Base-by-base conservation (phyloP, 1,140 invertebrate species). In the Colletes gigas region DNA sequence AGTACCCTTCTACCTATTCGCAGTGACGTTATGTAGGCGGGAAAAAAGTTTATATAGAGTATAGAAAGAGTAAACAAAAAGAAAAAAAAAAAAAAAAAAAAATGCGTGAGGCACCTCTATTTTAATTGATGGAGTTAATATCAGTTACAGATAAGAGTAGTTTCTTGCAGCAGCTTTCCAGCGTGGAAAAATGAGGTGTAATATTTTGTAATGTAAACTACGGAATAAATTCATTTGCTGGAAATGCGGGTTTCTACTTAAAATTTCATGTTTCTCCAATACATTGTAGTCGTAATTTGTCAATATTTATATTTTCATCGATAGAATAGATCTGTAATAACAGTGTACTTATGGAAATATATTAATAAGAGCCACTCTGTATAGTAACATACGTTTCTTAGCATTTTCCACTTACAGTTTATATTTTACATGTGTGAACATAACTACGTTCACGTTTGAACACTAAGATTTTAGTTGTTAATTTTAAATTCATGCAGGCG, bases 191-290 rank as follows among this genome's bases (percentile, higher is more conserved):
- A 67, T 60, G 52, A 55, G 77, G 50, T 74, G 81, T 83, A 82
- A 78, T 84, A 83, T 84, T 84, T 84, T 83, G 75, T 84, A 83
- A 83, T 78, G 81, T 75, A 75, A 79, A 79, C 67, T 73, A 63
- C 69, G 60, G 57, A 78, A 78, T 74, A 84, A 84, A 84, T 84
- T 83, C 50, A 59, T 84, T 82, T 82, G 68, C 69, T 82, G 73
- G 80, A 82, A 84, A 69, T 81, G 67, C 79, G 79, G 82, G 78
- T 84, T 84, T 84, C 70, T 84, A 84, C 69, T 73, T 77, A 83
- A 76, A 83, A 60, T 67, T 30, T 62, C 66, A 70, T 70, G 54
- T 66, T 71, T 71, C 60, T 62, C 55, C 10, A 47, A 82, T 65
- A 72, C 62, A 57, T 10, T 59, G 44, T 65, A 68, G 21, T 62